Evolutionary conservation across 1,140 invertebrate species (phyloP).

Genomic region (Lanistes nyassanus): DNA sequence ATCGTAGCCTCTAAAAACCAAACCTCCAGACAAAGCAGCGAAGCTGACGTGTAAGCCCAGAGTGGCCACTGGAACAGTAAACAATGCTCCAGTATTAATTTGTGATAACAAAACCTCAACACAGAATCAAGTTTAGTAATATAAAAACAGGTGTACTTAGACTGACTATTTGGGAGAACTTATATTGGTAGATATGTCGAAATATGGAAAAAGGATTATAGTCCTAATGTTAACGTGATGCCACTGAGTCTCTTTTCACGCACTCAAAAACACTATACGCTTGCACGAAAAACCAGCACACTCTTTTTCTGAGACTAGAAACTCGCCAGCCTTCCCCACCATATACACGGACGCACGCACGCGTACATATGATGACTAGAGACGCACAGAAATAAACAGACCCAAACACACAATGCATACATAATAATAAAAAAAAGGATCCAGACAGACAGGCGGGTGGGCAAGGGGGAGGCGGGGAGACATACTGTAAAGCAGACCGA

Average conservation of each 20-base stretch:
- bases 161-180: no score
- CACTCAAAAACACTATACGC: conserved; percentile 5
- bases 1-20: conserved; percentile 36
- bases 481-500: not conserved
- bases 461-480: not conserved
- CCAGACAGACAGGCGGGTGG: not conserved
- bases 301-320: not conserved
- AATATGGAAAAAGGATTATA: no score
- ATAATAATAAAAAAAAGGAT: not conserved
- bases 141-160: not conserved
- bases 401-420: not conserved
- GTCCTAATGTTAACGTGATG: no score
- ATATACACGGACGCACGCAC: not conserved
- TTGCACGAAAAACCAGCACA: not conserved
- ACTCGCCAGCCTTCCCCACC: not conserved
- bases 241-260: no score
- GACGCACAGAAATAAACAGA: no score
- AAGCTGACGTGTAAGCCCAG: conserved; percentile 32
- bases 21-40: conserved; percentile 38
- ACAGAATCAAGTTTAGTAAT: no score
- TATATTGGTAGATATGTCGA: no score
- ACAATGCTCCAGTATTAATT: no score
- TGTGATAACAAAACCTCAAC: no score
- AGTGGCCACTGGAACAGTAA: conserved; percentile 29
- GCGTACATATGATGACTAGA: not conserved